Evolutionary conservation across 2,113 vertebrate genomes (phyloP), one percentile per base, ranked within the genome.

Genomic region (Mola mola): DNA sequence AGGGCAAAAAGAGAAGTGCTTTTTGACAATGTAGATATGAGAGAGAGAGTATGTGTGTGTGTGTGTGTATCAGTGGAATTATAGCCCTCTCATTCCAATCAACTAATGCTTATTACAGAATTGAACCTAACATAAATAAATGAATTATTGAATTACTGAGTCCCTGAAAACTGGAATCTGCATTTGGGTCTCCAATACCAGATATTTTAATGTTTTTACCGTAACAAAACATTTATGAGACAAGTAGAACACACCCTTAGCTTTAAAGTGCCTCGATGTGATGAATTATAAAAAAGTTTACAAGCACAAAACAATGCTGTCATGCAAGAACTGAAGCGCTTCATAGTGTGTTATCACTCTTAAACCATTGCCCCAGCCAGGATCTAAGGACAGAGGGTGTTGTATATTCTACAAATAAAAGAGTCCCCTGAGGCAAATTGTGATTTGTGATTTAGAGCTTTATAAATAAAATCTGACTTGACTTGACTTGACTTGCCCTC

Each of bases 1-100:
- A 62, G 72, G 72, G 66, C 68, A 74, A 44, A 73, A 57, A 58
- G 58, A 81, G 48, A 71, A 75, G 75, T 69, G 77, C 65, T 78
- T 66, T 74, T 76, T 73, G 48, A 81, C 66, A 72, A 80, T 57
- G 66, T 66, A 72, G 73, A 74, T 57, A 72, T 59, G 43, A 64
- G 63, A 49, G 60, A 72, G 56, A 43, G 65, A 19, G 34, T 71
- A 7, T 19, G 13, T 22, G 46, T 53, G 10, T 38, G 40, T 34
- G 9, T 33, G 31, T 61, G 42, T 67, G 49, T 48, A 36, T 52
- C 16, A 8, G 34, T 15, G 13, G 41, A 49, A 50, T 44, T n/a
- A 21, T 5, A 21, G 17, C 19, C 20, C n/a, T 24, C 24, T 6
- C 22, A 43, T 61, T 22, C n/a, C 28, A 28, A 13, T 33, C 6